Evolutionary conservation across 2,888 invertebrate species (phyloP).

Genomic region (Napeogenes sylphis): DNA sequence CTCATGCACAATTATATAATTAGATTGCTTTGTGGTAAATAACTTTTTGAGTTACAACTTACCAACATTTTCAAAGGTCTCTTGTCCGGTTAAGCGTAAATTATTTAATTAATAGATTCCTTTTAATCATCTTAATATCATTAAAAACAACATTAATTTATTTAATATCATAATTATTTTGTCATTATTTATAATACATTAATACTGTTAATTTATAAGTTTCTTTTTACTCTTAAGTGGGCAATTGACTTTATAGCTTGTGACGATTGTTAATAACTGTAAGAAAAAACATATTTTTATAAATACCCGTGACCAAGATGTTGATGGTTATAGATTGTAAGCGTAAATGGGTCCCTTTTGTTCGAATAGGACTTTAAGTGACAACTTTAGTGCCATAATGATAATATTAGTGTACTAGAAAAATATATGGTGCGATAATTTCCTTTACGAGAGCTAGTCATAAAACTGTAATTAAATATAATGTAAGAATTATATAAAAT

Average conservation of each 20-base stretch:
- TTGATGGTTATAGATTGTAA: constrained; percentile 43
- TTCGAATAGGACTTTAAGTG: constrained; percentile 16
- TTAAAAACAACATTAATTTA: background rate
- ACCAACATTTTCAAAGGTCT: constrained; percentile 19
- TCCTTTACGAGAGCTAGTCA: constrained; percentile 67
- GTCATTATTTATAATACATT: background rate
- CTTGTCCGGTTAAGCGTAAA: constrained; percentile 13
- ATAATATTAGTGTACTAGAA: constrained; percentile 40
- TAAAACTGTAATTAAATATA: constrained; percentile 40
- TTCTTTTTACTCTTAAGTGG: constrained; percentile 8
- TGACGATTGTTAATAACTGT: constrained; percentile 35
- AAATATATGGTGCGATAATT: constrained; percentile 61
- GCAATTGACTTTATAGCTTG: constrained; percentile 17
- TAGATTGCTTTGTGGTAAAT: constrained; percentile 22
- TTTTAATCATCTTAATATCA: background rate
- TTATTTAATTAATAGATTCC: background rate
- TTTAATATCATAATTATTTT: background rate
- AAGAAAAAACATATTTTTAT: constrained; percentile 68
- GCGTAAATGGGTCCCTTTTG: constrained; percentile 16
- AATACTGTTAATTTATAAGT: background rate
- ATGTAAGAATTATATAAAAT: constrained; percentile 22
- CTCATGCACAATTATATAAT: constrained; percentile 29
- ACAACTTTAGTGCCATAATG: constrained; percentile 35
- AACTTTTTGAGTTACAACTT: constrained; percentile 23
- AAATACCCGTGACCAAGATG: constrained; percentile 59